Percentiles rank a stretch among this genome's conserved stretches.
Evolutionary conservation across 2,797 vertebrate species (phyloP).

Genomic region (Lacerta viridis): DNA sequence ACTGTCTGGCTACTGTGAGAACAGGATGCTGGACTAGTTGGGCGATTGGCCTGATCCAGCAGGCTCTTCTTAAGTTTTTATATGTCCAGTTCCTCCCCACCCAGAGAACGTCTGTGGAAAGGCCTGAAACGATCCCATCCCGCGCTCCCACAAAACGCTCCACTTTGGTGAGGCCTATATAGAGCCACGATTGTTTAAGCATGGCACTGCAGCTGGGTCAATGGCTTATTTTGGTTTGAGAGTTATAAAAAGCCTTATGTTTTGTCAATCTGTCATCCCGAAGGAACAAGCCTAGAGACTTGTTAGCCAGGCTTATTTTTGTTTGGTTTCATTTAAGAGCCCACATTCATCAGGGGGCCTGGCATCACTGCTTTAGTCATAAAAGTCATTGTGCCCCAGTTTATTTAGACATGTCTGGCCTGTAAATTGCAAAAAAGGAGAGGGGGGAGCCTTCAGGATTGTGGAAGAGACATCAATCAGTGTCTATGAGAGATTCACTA

Average conservation of each 20-base stretch:
- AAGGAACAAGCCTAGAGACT: constrained; percentile 66
- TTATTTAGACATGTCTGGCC: constrained; percentile 50
- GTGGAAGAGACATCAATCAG: constrained; percentile 2
- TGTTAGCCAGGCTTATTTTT: constrained; percentile 52
- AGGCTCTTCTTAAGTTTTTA: too few relatives aligned
- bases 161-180: constrained; percentile 67
- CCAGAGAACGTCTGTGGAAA: constrained; percentile 63
- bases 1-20: too few relatives aligned
- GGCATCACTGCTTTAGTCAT: constrained; percentile 26
- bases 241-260: constrained; percentile 76
- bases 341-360: constrained; percentile 16
- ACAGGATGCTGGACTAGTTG: too few relatives aligned
- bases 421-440: constrained; percentile 38
- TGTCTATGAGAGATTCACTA: constrained; percentile 39
- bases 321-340: constrained; percentile 60
- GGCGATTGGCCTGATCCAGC: too few relatives aligned
- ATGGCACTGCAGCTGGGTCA: constrained; percentile 56
- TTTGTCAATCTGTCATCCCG: constrained; percentile 69
- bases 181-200: constrained; percentile 75
- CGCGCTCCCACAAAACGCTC: constrained; percentile 54
- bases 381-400: constrained; percentile 41
- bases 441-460: constrained; percentile 52
- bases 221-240: constrained; percentile 69
- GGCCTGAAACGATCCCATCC: constrained; percentile 70
- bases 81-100: constrained; percentile 44